phyloP scores from a whole-genome alignment of 1,140 invertebrate genomes.

The Tetragonula clypearis region DNA sequence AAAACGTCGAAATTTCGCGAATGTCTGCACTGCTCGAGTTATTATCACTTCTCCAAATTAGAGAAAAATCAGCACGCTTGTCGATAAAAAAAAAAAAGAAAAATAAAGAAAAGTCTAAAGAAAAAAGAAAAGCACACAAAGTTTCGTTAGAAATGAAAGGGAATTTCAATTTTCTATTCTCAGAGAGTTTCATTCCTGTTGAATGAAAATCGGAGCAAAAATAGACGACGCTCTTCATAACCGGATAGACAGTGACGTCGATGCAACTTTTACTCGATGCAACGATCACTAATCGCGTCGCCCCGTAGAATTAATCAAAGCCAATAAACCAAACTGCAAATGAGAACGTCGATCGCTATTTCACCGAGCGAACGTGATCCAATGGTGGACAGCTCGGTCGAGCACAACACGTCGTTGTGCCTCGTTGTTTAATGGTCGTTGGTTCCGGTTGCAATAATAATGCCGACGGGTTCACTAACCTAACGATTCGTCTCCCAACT shows the following conservation, averaged over 20 bases:
- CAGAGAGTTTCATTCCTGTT: too few species aligned
- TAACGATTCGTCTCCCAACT: constrained; percentile 50
- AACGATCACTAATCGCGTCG: not conserved
- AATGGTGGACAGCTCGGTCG: constrained; percentile 28
- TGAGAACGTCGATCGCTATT: constrained; percentile 46
- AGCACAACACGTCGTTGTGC: constrained; percentile 40
- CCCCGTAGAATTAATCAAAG: constrained; percentile 36
- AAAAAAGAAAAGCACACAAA: not conserved
- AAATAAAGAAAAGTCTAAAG: not conserved
- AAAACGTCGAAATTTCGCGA: not conserved
- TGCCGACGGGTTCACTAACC: constrained; percentile 53
- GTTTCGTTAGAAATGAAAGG: not conserved
- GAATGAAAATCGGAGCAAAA: not conserved
- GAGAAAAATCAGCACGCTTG: not conserved
- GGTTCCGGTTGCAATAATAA: constrained; percentile 58
- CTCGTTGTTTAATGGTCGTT: constrained; percentile 58
- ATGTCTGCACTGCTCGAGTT: not conserved
- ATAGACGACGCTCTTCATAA: too few species aligned
- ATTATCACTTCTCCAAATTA: not conserved
- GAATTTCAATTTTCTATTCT: not conserved
- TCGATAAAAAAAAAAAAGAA: not conserved
- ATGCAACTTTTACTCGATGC: not conserved
- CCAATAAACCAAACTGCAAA: constrained; percentile 31
- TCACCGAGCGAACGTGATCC: constrained; percentile 41
- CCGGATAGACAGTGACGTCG: not conserved